Evolutionary conservation across 2,888 invertebrate genomes (phyloP).

Genomic region (Punctoribates punctum): DNA sequence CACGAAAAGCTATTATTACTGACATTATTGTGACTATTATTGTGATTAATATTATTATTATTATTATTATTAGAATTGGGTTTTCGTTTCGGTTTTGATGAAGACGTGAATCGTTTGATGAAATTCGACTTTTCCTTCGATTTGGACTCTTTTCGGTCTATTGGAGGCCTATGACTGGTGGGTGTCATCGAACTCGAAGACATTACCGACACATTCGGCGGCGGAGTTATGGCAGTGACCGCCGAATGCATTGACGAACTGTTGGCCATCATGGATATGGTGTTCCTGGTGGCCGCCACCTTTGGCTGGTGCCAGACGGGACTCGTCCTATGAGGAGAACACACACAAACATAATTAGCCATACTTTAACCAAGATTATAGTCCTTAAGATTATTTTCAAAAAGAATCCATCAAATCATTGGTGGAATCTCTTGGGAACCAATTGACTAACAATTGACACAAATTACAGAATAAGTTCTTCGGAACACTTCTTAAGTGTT

Average conservation of each 20-base stretch:
- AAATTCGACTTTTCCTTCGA: slow-evolving; percentile 23
- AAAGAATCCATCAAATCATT: too few species aligned
- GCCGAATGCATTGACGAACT: slow-evolving; percentile 24
- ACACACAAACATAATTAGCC: neutral
- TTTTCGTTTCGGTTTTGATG: slow-evolving; percentile 17
- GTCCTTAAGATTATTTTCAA: too few species aligned
- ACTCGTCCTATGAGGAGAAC: neutral
- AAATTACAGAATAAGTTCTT: too few species aligned
- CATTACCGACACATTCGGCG: slow-evolving; percentile 51
- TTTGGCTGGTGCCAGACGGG: slow-evolving; percentile 43
- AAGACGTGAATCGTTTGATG: slow-evolving; percentile 14
- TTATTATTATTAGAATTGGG: neutral
- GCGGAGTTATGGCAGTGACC: slow-evolving; percentile 50
- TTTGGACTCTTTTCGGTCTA: neutral
- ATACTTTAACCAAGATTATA: neutral
- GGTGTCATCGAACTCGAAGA: slow-evolving; percentile 8
- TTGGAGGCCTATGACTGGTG: slow-evolving; percentile 24
- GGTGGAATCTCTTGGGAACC: too few species aligned
- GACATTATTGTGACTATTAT: slow-evolving; percentile 7
- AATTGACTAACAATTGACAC: too few species aligned
- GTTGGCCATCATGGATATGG: neutral
- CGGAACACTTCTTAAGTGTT: too few species aligned
- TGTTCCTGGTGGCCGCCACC: slow-evolving; percentile 40
- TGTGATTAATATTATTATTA: neutral
- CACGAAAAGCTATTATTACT: slow-evolving; percentile 44